Base-by-base conservation (phyloP, 2,888 invertebrate genomes). In the Spisula solida region DNA sequence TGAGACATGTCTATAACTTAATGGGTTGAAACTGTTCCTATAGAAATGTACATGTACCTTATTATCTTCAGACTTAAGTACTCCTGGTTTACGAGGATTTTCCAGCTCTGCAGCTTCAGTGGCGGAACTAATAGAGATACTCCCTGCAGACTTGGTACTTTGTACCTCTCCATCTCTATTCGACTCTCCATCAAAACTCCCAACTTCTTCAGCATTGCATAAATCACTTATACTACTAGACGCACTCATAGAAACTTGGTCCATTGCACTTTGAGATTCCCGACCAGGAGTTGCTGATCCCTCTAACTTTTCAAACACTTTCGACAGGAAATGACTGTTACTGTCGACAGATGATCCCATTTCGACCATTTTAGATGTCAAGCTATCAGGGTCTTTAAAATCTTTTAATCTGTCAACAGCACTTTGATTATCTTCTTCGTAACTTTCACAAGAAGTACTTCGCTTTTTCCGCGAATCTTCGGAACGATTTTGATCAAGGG, bases 321-420 rank as follows among this genome's bases (percentile, higher is more conserved):
- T 92, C 51, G 91, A 92, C 79, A 93, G 90, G 48, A 95, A 91
- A 83, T 94, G 93, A 91, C 94, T 95, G 66, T 96, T 96, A 88
- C 95, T 95, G 85, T 96, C 96, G 0, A 95, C 95, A 8, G 96
- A 96, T 10, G 96, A 96, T 2, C 96, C 95, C 25, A 96, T 88
- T 85, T 96, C 96, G 29, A 93, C 93, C 51, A 94, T 92, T 88
- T 94, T 94, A 48, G 94, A 92, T 25, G 93, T 93, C 75, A 96
- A 90, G 83, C 93, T 94, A 83, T 95, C 95, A 14, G 95, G 95
- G 83, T 96, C 95, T 90, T 96, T 96, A 91, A 96, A 96, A 80
- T 96, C 95, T 85, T 94, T 93, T n/a, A 95, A 92, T 51, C 94
- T 91, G 34, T 95, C 94, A 6, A 91, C 93, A 10, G 95, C 95